Conservation (phyloP, 1,140 invertebrate species). For the Hermatobates lingyangjiaoensis region DNA sequence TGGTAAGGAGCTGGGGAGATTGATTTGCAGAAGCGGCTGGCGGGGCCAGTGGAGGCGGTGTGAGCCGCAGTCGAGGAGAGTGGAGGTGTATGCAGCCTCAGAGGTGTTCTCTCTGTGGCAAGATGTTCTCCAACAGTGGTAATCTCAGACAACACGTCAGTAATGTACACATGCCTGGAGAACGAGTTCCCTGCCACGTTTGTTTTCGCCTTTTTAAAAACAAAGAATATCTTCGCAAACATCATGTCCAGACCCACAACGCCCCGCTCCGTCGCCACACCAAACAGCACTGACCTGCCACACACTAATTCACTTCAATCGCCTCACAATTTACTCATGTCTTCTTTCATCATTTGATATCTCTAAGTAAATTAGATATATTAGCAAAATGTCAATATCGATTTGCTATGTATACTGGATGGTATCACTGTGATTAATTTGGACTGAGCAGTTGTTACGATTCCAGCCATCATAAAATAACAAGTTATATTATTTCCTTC, state of each 20-base stretch:
- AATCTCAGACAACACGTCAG: conserved; percentile 54
- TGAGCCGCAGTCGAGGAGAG: conserved; percentile 12
- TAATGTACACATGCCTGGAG: conserved; percentile 47
- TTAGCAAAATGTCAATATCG: too few relatives aligned
- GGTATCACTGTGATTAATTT: too few relatives aligned
- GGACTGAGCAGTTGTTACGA: too few relatives aligned
- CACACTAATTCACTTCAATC: too few relatives aligned
- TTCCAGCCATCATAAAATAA: too few relatives aligned
- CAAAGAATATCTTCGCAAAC: conserved; percentile 48
- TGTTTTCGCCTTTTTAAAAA: conserved; percentile 47
- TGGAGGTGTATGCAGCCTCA: conserved; percentile 21
- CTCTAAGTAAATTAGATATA: too few relatives aligned
- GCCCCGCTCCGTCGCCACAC: conserved; percentile 14
- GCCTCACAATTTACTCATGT: too few relatives aligned
- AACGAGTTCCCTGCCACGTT: conserved; percentile 40
- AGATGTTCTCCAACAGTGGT: conserved; percentile 41
- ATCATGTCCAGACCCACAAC: conserved; percentile 41
- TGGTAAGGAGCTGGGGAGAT: too few relatives aligned
- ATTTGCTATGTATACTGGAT: too few relatives aligned
- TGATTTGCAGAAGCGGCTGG: neutral
- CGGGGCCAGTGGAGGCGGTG: conserved; percentile 8
- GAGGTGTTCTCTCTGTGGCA: conserved; percentile 40
- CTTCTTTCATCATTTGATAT: too few relatives aligned
- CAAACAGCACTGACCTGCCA: neutral
- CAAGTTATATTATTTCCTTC: too few relatives aligned